Evolutionary conservation across 2,797 vertebrate species (phyloP).

Genomic region (Psittacula derbiana): DNA sequence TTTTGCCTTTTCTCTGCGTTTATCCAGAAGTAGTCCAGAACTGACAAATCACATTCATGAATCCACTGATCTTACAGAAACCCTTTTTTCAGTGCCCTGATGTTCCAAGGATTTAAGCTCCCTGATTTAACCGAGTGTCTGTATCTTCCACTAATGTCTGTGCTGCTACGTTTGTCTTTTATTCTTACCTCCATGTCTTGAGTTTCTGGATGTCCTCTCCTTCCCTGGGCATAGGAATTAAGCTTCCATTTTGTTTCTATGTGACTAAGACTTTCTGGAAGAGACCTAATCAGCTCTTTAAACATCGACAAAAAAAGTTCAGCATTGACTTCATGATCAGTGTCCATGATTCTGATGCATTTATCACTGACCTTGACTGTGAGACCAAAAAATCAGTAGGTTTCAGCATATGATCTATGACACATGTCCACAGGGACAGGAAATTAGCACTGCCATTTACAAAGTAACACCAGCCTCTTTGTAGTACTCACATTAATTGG

Average conservation of each 20-base stretch:
- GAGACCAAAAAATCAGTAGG: neutral
- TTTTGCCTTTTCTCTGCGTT: neutral
- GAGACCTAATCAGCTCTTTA: neutral
- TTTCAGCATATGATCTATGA: neutral
- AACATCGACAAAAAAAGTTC: neutral
- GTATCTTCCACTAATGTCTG: rapidly evolving
- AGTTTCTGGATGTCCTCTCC: neutral
- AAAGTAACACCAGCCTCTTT: neutral
- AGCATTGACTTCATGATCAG: neutral
- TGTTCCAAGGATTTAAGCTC: neutral
- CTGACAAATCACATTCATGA: neutral
- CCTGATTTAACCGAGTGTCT: neutral
- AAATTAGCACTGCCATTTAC: neutral
- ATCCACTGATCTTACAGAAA: neutral
- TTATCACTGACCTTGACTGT: neutral
- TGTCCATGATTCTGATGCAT: neutral
- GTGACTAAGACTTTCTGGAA: neutral
- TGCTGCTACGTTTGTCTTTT: neutral
- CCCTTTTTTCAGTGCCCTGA: neutral
- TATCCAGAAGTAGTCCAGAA: neutral
- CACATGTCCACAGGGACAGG: neutral
- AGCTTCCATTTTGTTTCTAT: neutral
- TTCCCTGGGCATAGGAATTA: neutral
- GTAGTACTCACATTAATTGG: neutral
- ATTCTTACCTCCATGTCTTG: neutral